These are phyloP conservation scores for Gerris lacustris DNA, from an alignment of 2,888 invertebrate genomes.

Conservation along the genomic window DNA sequence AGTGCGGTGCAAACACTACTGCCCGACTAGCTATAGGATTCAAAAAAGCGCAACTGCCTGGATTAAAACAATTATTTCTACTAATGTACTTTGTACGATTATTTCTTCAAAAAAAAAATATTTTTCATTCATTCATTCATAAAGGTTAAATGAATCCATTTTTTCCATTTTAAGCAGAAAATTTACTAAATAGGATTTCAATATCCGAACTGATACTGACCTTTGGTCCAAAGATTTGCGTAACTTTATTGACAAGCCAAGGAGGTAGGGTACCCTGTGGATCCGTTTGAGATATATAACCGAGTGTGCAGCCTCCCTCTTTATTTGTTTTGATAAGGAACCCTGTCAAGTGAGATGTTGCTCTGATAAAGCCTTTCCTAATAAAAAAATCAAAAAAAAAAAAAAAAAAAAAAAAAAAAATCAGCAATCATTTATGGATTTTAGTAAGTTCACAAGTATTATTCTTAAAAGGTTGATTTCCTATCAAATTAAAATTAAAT, in stretches of 20 bases:
- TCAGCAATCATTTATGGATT: background rate
- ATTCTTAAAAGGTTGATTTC: background rate
- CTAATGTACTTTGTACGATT: no score
- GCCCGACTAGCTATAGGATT: no score
- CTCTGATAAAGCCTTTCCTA: conserved; percentile 59
- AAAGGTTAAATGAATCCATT: no score
- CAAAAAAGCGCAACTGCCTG: no score
- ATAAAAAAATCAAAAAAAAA: background rate
- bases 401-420: background rate
- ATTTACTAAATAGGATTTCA: no score
- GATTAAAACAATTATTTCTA: no score
- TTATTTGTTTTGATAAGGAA: conserved; percentile 14
- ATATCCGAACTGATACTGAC: conserved; percentile 33
- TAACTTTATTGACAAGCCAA: conserved; percentile 80
- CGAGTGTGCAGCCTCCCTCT: conserved; percentile 57
- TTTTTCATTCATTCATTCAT: no score
- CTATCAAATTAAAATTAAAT: background rate
- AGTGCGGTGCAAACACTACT: no score
- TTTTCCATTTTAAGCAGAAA: no score
- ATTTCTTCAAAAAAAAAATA: no score
- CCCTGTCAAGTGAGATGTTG: conserved; percentile 51
- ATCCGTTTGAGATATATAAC: conserved; percentile 81
- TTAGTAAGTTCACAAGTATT: no score
- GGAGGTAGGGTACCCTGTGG: conserved; percentile 76
- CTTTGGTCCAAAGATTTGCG: conserved; percentile 76